Evolutionary conservation across 2,888 invertebrate genomes (phyloP), one percentile per base, ranked within the genome.

Genomic region (Cremastobaeus sp.): DNA sequence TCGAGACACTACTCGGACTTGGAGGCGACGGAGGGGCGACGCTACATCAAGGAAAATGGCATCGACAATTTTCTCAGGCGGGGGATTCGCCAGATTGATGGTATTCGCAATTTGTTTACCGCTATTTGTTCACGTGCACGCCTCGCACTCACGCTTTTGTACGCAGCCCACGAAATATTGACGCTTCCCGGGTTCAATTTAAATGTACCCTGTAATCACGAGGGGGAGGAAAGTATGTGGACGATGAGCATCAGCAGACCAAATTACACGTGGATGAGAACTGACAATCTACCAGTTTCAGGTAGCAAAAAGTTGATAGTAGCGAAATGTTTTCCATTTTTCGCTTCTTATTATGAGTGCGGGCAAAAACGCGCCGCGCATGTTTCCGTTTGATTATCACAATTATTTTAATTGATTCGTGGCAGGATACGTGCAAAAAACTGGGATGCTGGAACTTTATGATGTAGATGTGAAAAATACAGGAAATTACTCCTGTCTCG

Each of bases 401-500:
- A n/a, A n/a, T n/a, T n/a, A 11, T n/a, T 47, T 17, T 35, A 1
- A 66, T 47, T 47, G n/a, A 45, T 14, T 50, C 12, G 20, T 47
- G 17, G 17, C 17, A 83, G 83, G 83, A 17, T 75, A 79, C 12
- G 76, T 82, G 1, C 73, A 77, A 39, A 81, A 80, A 65, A 83
- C 82, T 41, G 83, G 83, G 9, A 80, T 80, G 32, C 74, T 84
- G 15, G 81, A 80, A 57, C 71, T 83, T 12, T 82, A 78, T 71
- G 81, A 83, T 12, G 70, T 83, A 2, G 81, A 83, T 17, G 77
- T 78, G 3, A 81, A 79, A 69, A 81, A 83, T 39, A 77, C 79
- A 0, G 83, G 82, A 15, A 83, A 83, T 78, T 84, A 84, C 76
- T 82, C 81, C 5, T 84, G 84, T 52, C 69, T 77, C 25, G 77